Evolutionary conservation across 2,797 vertebrate genomes (phyloP).

Genomic region (Macrochelys suwanniensis): DNA sequence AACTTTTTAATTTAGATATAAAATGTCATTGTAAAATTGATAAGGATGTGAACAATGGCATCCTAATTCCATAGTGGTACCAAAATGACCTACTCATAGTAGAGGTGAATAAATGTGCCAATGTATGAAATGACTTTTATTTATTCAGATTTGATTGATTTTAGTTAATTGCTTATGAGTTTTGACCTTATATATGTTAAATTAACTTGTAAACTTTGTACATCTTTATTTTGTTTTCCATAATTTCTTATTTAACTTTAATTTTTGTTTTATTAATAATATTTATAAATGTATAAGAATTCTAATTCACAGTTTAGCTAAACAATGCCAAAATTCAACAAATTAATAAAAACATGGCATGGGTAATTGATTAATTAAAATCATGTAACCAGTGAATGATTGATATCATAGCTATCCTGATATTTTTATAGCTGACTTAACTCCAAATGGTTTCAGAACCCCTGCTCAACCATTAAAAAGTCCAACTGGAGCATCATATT

Average conservation of each 20-base stretch:
- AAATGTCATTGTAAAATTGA: no score
- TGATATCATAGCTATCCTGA: neutral
- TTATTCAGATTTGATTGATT: neutral
- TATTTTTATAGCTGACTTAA: neutral
- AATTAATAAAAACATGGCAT: neutral
- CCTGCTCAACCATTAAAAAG: neutral
- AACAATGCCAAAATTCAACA: neutral
- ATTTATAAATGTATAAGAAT: neutral
- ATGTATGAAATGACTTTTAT: no score
- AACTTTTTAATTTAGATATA: no score
- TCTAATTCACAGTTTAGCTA: neutral
- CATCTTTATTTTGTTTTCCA: neutral
- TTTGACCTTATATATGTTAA: neutral
- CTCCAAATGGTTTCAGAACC: neutral
- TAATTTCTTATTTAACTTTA: neutral
- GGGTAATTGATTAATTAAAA: neutral
- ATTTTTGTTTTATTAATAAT: neutral
- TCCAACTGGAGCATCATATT: neutral
- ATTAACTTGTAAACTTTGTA: neutral
- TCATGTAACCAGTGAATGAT: neutral
- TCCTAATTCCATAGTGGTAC: no score
- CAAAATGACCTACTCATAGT: no score
- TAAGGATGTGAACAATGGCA: no score
- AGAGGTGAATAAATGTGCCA: no score
- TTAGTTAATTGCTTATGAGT: neutral